Conservation (phyloP, 2,113 vertebrate genomes). For the Gymnocephalus cernua region DNA sequence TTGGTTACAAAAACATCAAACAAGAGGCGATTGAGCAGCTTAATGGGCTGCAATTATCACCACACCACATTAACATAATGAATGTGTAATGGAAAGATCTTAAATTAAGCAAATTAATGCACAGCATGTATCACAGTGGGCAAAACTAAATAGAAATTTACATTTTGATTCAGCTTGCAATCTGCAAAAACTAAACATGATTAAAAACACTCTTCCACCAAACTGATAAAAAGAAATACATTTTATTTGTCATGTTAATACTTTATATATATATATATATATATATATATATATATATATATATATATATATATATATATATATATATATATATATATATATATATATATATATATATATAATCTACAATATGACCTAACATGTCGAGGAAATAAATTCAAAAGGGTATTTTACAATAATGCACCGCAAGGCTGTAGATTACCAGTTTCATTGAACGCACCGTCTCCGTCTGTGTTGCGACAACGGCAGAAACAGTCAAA, state of each 20-base stretch:
- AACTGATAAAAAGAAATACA: neutral
- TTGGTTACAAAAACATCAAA: conserved; percentile 19
- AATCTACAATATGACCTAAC: too few relatives aligned
- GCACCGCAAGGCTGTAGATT: too few relatives aligned
- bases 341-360: too few relatives aligned
- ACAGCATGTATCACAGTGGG: neutral
- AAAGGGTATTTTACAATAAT: too few relatives aligned
- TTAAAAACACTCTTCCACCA: neutral
- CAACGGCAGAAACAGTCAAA: too few relatives aligned
- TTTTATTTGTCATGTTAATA: neutral
- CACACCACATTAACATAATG: conserved; percentile 30
- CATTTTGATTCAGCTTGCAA: neutral
- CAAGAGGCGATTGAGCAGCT: conserved; percentile 1
- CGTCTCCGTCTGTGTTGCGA: too few relatives aligned
- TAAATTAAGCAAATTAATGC: conserved; percentile 26
- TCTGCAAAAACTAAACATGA: neutral
- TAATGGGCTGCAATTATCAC: conserved; percentile 44
- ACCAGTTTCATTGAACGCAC: too few relatives aligned
- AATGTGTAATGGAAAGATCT: neutral
- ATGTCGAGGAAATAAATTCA: too few relatives aligned
- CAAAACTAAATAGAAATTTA: neutral
- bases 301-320: too few relatives aligned
- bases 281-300: too few relatives aligned
- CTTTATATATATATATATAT: too few relatives aligned
- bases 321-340: too few relatives aligned